Evolutionary conservation across 1,140 invertebrate species (phyloP).

Genomic region (Bathynomus jamesi): DNA sequence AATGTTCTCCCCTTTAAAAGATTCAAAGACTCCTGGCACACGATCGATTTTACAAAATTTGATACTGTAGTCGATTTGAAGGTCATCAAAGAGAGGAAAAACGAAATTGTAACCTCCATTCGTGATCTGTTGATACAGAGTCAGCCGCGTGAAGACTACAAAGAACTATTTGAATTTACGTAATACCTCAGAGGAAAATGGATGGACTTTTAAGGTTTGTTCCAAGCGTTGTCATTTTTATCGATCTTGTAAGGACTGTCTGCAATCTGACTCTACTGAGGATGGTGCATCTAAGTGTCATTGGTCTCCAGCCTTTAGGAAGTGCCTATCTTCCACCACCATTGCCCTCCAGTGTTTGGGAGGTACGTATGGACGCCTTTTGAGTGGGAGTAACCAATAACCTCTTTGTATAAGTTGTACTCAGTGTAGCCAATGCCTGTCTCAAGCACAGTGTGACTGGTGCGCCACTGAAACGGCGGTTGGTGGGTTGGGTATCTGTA

Average conservation of each 20-base stretch:
- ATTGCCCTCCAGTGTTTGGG: constrained; percentile 77
- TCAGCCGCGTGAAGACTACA: too few relatives aligned
- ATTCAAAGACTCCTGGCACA: too few relatives aligned
- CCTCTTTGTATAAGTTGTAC: constrained; percentile 64
- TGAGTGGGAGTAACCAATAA: constrained; percentile 61
- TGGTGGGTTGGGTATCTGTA: constrained; percentile 47
- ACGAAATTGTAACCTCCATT: too few relatives aligned
- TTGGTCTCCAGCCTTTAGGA: constrained; percentile 76
- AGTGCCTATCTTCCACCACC: constrained; percentile 78
- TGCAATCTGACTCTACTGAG: constrained; percentile 59
- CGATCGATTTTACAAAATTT: too few relatives aligned
- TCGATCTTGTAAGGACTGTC: constrained; percentile 65
- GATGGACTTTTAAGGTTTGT: constrained; percentile 51
- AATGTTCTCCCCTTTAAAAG: too few relatives aligned
- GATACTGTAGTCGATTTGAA: too few relatives aligned
- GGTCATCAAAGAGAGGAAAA: too few relatives aligned
- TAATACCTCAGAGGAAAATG: not conserved
- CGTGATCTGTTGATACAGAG: too few relatives aligned
- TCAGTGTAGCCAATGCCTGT: constrained; percentile 79
- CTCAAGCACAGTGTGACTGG: constrained; percentile 74
- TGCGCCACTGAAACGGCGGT: constrained; percentile 45
- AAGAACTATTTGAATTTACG: too few relatives aligned
- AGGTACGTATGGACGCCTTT: constrained; percentile 76
- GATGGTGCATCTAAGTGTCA: constrained; percentile 73
- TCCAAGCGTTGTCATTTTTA: constrained; percentile 64